Percentiles rank a stretch among this genome's conserved stretches.
These are phyloP conservation scores for Tonatia bakeri DNA, from an alignment of 2,113 vertebrate species.

Conservation along the genomic window DNA sequence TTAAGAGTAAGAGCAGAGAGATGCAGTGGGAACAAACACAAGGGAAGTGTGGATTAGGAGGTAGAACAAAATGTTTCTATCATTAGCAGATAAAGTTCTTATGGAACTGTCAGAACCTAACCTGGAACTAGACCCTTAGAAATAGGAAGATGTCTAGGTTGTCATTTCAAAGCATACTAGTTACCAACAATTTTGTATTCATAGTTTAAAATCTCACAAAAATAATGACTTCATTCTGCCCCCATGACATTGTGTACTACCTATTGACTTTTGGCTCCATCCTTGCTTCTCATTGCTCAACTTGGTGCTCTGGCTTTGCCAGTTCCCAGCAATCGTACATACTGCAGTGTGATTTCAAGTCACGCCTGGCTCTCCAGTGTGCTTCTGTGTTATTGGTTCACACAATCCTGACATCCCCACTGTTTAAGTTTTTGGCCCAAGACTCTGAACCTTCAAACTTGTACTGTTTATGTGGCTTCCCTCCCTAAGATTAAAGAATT, in stretches of 20 bases:
- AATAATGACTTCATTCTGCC: background rate
- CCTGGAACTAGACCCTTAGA: background rate
- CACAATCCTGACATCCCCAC: background rate
- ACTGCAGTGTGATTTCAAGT: background rate
- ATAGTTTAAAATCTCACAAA: background rate
- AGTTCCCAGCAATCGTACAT: background rate
- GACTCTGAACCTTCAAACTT: background rate
- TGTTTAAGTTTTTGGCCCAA: background rate
- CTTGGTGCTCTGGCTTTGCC: background rate
- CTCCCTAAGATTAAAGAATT: background rate
- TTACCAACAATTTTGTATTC: background rate
- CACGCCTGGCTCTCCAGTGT: background rate
- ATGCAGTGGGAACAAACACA: background rate
- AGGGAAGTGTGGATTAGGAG: background rate
- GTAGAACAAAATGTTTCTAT: background rate
- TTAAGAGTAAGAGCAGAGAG: background rate
- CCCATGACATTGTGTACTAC: background rate
- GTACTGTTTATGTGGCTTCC: background rate
- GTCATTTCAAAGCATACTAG: background rate
- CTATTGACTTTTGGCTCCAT: background rate
- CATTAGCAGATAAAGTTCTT: background rate
- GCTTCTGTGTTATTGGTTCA: background rate
- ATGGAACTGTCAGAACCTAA: background rate
- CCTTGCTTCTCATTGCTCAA: background rate
- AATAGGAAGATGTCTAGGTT: background rate